Evolutionary conservation across 2,797 vertebrate species (phyloP).

Genomic region (Vespertilio murinus): DNA sequence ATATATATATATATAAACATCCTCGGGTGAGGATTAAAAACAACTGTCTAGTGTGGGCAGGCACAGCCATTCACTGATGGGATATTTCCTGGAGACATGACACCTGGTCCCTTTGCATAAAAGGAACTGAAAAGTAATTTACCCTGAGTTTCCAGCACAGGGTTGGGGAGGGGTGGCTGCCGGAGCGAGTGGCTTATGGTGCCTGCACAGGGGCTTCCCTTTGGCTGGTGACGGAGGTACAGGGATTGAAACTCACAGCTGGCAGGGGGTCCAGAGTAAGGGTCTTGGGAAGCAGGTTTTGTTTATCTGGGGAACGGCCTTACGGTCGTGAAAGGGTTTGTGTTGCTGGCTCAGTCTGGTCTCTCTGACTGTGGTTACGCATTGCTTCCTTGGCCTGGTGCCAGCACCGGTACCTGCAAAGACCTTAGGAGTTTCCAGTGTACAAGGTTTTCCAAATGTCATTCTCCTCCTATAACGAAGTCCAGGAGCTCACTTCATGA

Average conservation of each 20-base stretch:
- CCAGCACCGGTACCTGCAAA: not conserved
- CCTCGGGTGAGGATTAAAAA: not conserved
- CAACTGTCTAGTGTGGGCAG: not conserved
- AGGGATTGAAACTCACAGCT: not conserved
- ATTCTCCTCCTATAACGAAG: not conserved
- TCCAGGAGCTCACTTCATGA: not conserved
- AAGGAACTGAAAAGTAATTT: not conserved
- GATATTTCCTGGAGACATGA: not conserved
- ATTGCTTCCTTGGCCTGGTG: not conserved
- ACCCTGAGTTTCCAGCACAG: not conserved
- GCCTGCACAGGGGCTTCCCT: not conserved
- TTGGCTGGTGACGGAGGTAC: slow-evolving; percentile 54
- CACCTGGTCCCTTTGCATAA: not conserved
- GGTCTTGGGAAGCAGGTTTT: slow-evolving; percentile 44
- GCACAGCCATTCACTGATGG: not conserved
- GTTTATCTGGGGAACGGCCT: slow-evolving; percentile 32
- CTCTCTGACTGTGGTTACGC: not conserved
- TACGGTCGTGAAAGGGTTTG: not conserved
- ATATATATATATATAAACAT: not conserved
- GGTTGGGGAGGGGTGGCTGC: not conserved
- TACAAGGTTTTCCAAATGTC: not conserved
- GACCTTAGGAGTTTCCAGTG: not conserved
- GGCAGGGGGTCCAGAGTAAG: too few relatives aligned
- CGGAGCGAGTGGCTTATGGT: not conserved
- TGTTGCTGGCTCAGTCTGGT: not conserved